Base-by-base conservation (phyloP, 2,888 invertebrate species). In the Psylliodes chrysocephalus region DNA sequence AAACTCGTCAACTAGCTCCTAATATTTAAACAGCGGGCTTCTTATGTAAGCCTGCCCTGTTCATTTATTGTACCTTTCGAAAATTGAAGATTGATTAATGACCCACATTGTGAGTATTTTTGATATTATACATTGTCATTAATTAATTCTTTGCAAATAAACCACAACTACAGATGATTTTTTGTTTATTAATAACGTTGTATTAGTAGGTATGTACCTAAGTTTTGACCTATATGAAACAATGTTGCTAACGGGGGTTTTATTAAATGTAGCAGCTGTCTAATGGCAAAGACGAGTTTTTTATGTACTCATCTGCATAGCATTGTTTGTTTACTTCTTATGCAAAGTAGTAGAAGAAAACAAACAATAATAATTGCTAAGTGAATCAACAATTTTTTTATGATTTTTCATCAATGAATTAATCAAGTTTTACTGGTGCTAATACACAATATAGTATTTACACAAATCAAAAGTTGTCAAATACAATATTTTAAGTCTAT, bases 161-260 rank as follows among this genome's bases (percentile, higher is more conserved):
- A 33, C n/a, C n/a, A 33, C n/a, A 6, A 38, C 38, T n/a, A 33
- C 33, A 3, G 4, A 40, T 18, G 7, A 40, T 42, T 18, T 42
- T 42, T 17, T 17, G 17, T 18, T 42, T 42, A 10, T 42, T 42
- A 42, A 42, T 42, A 18, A 42, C 18, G 1, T 42, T 18, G 42
- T 8, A 18, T 42, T 18, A n/a, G 10, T 42, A 17, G 12, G n/a
- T 38, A 38, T 4, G 14, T n/a, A n/a, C n/a, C n/a, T 14, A 42
- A 42, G 4, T 1, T 7, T 42, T 42, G 42, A 42, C 42, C 42
- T 18, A 42, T 15, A n/a, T 18, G 2, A 33, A 14, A 12, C n/a
- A 30, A 17, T n/a, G 30, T 49, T 49, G 7, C 30, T 51, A 51
- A 51, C 51, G 51, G 51, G 49, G 35, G 18, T 51, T 35, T 30